These are phyloP conservation scores for Tadarida brasiliensis DNA, from an alignment of 2,797 vertebrate genomes.

Conservation along the genomic window DNA sequence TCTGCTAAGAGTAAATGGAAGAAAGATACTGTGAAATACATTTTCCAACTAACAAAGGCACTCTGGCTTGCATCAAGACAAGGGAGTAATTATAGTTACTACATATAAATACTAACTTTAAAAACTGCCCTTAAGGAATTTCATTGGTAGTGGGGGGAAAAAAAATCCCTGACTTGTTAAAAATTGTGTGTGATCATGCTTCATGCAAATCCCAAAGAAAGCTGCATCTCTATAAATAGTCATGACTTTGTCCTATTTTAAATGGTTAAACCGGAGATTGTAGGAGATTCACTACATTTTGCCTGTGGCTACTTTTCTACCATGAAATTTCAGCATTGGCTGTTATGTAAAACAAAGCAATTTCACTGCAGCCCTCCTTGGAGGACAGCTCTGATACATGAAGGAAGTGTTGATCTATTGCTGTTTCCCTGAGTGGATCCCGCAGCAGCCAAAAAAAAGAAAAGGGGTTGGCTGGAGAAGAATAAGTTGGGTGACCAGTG, in stretches of 20 bases:
- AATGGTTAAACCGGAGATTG: conserved; percentile 40
- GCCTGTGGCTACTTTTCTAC: conserved; percentile 72
- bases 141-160: neutral
- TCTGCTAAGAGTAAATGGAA: conserved; percentile 17
- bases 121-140: conserved; percentile 64
- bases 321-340: conserved; percentile 67
- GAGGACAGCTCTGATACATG: conserved; percentile 36
- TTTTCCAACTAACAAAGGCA: neutral
- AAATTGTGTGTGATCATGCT: conserved; percentile 45
- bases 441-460: neutral
- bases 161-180: conserved; percentile 36
- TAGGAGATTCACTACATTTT: conserved; percentile 61
- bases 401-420: conserved; percentile 57
- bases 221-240: conserved; percentile 54
- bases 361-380: conserved; percentile 32
- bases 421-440: neutral
- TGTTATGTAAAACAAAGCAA: conserved; percentile 71
- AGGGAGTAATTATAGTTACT: neutral
- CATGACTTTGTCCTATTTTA: conserved; percentile 62
- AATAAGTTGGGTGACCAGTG: neutral
- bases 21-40: neutral
- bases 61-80: conserved; percentile 60
- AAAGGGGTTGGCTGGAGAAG: conserved; percentile 3
- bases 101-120: neutral
- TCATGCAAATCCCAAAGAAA: conserved; percentile 59